These are phyloP conservation scores for Adela reaumurella DNA, from an alignment of 2,888 invertebrate species.

Conservation along the genomic window DNA sequence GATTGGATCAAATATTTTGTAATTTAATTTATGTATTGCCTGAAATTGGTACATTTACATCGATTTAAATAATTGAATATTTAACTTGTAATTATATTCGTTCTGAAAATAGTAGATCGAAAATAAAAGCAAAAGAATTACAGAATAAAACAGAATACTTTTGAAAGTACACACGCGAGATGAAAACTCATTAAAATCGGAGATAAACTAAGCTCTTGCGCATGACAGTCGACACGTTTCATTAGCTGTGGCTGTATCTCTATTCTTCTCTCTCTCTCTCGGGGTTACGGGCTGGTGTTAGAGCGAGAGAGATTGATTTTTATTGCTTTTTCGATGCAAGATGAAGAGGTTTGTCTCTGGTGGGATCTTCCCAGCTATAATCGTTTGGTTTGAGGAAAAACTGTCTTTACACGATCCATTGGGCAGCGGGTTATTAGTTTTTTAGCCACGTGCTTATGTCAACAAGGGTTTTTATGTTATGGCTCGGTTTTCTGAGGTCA, in stretches of 20 bases:
- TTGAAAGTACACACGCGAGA: not conserved
- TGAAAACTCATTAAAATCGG: not conserved
- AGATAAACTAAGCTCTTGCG: not conserved
- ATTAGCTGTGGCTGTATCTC: conserved; percentile 44
- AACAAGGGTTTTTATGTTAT: too few species aligned
- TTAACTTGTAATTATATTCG: not conserved
- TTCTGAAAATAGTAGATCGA: too few species aligned
- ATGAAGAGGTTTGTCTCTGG: conserved; percentile 36
- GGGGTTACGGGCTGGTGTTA: conserved; percentile 11
- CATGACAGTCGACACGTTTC: conserved; percentile 44
- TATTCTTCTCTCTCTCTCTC: conserved; percentile 28
- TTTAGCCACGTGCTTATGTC: too few species aligned
- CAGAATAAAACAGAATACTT: too few species aligned
- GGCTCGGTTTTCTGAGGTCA: too few species aligned
- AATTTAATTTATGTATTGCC: not conserved
- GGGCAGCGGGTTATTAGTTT: too few species aligned
- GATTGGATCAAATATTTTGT: too few species aligned
- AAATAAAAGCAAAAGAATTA: too few species aligned
- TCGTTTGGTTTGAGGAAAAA: conserved; percentile 41
- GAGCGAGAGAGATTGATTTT: conserved; percentile 32
- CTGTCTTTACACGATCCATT: not conserved
- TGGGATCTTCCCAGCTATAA: conserved; percentile 40
- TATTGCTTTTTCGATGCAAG: conserved; percentile 37
- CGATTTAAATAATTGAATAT: not conserved
- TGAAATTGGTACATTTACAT: not conserved